Evolutionary conservation across 2,797 vertebrate species (phyloP), one percentile per base, ranked within the genome.

Genomic region (Myotis pilosus): DNA sequence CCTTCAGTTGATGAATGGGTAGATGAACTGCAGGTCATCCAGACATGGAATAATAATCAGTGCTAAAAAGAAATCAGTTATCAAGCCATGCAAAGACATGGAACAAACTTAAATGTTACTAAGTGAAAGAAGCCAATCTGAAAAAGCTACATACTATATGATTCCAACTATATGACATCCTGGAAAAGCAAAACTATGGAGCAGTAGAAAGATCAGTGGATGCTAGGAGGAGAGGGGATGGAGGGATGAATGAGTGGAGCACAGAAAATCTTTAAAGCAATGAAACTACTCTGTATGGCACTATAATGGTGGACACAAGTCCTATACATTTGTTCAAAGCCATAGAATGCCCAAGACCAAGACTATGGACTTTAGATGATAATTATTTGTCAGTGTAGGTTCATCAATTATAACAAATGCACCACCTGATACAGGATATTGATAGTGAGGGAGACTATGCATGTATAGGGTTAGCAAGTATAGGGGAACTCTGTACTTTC

Each of bases 61-160:
- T 12, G 53, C 28, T 72, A 51, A 23, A 75, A 66, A 75, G 5
- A 89, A 85, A 36, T 75, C 47, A 74, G 13, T 22, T 13, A 88
- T 36, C 33, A 84, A 23, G 53, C 3, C n/a, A 82, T 38, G 12
- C 51, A 72, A 91, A 44, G 25, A 68, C 41, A 68, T 57, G 11
- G 8, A 57, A 1, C 47, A 87, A 93, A 28, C 38, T 49, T 68
- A 60, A 53, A 68, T 68, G 41, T 62, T 49, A 76, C 22, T 72
- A 76, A 83, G 51, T 72, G 38, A 87, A 72, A 81, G 68, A 86
- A 92, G 30, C 41, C 53, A 82, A 33, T 23, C 62, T 75, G n/a
- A 82, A 64, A 87, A 78, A 16, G 47, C 10, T 30, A 19, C 4
- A 16, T 25, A 38, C 38, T 33, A 0, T 30, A 41, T 51, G 33